A percentile compares a stretch with the other conserved stretches of the same genome.
Evolutionary conservation across 1,140 invertebrate genomes (phyloP).

Genomic region (Telenomus remus): DNA sequence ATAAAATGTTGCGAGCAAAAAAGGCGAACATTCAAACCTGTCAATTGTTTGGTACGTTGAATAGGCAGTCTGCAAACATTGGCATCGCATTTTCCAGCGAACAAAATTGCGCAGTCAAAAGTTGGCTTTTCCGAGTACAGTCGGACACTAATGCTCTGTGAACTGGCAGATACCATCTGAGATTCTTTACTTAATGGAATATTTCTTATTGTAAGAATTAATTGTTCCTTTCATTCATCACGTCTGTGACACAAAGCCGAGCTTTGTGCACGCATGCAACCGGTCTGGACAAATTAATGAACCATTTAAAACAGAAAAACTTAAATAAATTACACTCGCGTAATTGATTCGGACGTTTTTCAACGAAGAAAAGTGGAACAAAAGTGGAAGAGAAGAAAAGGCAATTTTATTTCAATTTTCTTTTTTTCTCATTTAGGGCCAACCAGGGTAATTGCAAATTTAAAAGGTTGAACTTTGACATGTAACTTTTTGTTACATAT

Average conservation of each 20-base stretch:
- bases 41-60: no score
- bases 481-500: no score
- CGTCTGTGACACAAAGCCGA: constrained; percentile 8
- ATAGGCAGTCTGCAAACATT: no score
- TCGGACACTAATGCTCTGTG: constrained; percentile 3
- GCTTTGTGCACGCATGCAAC: constrained; percentile 8
- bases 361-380: no score
- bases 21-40: no score
- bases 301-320: neutral
- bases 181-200: constrained; percentile 17
- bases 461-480: no score
- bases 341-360: neutral
- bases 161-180: constrained; percentile 21
- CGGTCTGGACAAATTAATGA: neutral
- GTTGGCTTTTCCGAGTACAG: neutral
- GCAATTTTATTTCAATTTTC: no score
- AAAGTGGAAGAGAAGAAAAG: no score
- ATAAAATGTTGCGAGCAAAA: no score
- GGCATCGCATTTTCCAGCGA: neutral
- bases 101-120: constrained; percentile 2
- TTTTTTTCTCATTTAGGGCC: no score
- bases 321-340: neutral
- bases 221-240: constrained; percentile 21
- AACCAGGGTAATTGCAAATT: no score
- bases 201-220: constrained; percentile 22